phyloP scores from a whole-genome alignment of 2,888 invertebrate species.

The Eucera pruinosa region DNA sequence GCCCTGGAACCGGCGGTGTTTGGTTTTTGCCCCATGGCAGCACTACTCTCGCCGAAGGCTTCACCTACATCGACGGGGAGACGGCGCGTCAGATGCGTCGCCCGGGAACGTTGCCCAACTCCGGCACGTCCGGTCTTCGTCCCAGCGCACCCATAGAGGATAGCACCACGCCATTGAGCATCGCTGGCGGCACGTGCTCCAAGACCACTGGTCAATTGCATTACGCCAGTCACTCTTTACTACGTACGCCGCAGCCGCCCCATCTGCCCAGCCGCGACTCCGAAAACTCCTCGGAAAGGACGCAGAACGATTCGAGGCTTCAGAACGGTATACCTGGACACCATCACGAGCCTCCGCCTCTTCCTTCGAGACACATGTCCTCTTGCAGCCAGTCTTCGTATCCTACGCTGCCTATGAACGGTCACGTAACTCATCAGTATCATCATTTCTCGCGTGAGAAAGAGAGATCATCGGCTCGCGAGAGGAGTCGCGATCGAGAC shows the following conservation, averaged over 20 bases:
- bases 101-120: conserved; percentile 82
- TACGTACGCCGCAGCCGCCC: conserved; percentile 53
- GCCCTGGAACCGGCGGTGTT: conserved; percentile 88
- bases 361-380: conserved; percentile 74
- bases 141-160: conserved; percentile 45
- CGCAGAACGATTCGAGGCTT: conserved; percentile 59
- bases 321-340: conserved; percentile 69
- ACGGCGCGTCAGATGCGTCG: conserved; percentile 86
- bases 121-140: conserved; percentile 63
- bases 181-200: conserved; percentile 51
- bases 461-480: conserved; percentile 58
- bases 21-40: conserved; percentile 89
- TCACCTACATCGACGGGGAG: conserved; percentile 91
- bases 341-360: conserved; percentile 68
- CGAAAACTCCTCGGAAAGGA: conserved; percentile 52
- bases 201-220: conserved; percentile 61
- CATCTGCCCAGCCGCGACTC: conserved; percentile 51
- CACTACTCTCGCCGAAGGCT: conserved; percentile 89
- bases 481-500: conserved; percentile 66
- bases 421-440: conserved; percentile 78
- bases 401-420: conserved; percentile 81
- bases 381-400: conserved; percentile 73
- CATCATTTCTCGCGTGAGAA: conserved; percentile 78
- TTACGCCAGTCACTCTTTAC: conserved; percentile 74
- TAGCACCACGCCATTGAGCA: conserved; percentile 42